Evolutionary conservation across 1,140 invertebrate species (phyloP), one percentile per base, ranked within the genome.

Genomic region (Chironomus tepperi): DNA sequence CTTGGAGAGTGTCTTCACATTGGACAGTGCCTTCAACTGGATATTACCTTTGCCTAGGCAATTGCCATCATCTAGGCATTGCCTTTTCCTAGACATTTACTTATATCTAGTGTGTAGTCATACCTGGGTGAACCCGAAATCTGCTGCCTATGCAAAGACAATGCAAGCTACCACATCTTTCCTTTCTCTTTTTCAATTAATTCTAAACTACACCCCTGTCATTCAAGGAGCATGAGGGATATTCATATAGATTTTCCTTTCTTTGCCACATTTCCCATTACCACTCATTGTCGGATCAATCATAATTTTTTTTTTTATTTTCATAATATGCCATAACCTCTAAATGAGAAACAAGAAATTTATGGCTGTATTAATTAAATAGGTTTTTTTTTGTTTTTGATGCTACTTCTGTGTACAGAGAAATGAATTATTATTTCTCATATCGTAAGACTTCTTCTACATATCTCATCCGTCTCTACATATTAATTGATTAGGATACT

Each of bases 311-410:
- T 57, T 57, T 34, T 3, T 15, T 57, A 15, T 15, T 15, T 47
- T 47, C 9, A 9, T 47, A 47, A 47, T 47, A 47, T 57, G 47
- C n/a, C 24, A 34, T 34, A 34, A 34, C 24, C 24, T 57, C 9
- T 47, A 47, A 10, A 15, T 47, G 47, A 57, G 47, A 57, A 57
- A 12, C 12, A 57, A 57, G 12, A 57, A 57, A 57, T 57, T 57
- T 57, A 57, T 57, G 47, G 47, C 47, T 57, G 47, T 57, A 57
- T 57, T 57, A 57, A 57, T 57, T 57, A 57, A 57, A 57, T 57
- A 57, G 47, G 47, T 57, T 15, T 57, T 57, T 57, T n/a, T n/a
- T n/a, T n/a, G n/a, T n/a, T n/a, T 57, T 57, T n/a, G 24, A 34
- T 57, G 12, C 47, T 57, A n/a, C 47, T 57, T 57, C 47, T 12